A percentile compares a stretch with the other conserved stretches of the same genome.
Evolutionary conservation across 2,797 vertebrate species (phyloP).

Genomic region (Lutjanus campechanus): DNA sequence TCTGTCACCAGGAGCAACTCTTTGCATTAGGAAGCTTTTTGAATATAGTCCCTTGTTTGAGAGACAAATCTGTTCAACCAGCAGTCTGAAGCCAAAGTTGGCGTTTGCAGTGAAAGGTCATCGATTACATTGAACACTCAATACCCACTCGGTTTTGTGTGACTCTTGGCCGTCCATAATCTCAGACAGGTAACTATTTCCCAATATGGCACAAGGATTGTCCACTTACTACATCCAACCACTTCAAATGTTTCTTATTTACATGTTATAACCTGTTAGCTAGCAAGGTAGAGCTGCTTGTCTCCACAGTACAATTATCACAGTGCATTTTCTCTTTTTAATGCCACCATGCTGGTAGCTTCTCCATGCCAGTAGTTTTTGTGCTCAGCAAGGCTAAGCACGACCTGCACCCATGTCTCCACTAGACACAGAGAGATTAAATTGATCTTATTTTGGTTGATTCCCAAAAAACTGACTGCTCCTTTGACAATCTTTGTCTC

Average conservation of each 20-base stretch:
- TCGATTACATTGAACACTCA: too few relatives aligned
- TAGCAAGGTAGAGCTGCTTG: not conserved
- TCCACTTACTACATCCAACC: not conserved
- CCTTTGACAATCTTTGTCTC: slow-evolving; percentile 13
- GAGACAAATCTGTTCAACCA: too few relatives aligned
- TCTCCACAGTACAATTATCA: not conserved
- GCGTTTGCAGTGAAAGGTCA: too few relatives aligned
- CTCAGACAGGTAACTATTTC: not conserved
- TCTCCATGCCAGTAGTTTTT: not conserved
- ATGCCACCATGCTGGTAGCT: not conserved
- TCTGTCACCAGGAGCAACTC: too few relatives aligned
- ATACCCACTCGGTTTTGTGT: not conserved
- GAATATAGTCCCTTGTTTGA: too few relatives aligned
- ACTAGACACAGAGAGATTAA: not conserved
- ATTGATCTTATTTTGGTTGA: slow-evolving; percentile 6
- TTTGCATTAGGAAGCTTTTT: too few relatives aligned
- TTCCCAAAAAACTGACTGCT: slow-evolving; percentile 13
- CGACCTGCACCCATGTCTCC: not conserved
- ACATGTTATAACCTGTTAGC: not conserved
- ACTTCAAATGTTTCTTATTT: not conserved
- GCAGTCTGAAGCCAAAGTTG: too few relatives aligned
- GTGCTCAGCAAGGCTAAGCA: slow-evolving; percentile 5
- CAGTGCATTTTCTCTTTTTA: not conserved
- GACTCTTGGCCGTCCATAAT: not conserved
- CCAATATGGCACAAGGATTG: not conserved